Percentiles rank a stretch among this genome's conserved stretches.
phyloP scores from a whole-genome alignment of 1,140 invertebrate species.

The Hydropsyche tenuis region DNA sequence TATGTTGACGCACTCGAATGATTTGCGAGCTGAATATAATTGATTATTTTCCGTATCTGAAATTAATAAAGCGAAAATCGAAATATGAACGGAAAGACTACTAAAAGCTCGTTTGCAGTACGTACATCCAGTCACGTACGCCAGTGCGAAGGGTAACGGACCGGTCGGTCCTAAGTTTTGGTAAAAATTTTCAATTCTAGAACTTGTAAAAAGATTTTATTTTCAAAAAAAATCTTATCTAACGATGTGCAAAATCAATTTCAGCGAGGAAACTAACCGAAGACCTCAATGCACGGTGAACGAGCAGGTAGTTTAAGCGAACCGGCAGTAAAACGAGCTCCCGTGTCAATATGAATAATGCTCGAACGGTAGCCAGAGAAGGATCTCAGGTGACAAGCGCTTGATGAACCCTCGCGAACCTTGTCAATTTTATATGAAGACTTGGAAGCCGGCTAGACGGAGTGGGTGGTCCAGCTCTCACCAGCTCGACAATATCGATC shows the following conservation, averaged over 20 bases:
- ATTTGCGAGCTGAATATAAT: neutral
- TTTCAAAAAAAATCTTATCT: no score
- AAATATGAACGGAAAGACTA: neutral
- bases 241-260: no score
- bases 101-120: neutral
- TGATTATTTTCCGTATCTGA: neutral
- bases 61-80: neutral
- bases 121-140: conserved; percentile 8
- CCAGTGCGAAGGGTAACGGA: neutral
- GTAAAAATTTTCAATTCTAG: no score
- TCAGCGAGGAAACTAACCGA: no score
- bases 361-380: neutral
- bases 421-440: conserved; percentile 26
- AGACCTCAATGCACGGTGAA: no score
- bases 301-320: no score
- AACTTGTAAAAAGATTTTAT: no score
- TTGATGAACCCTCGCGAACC: conserved; percentile 11
- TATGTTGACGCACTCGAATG: neutral
- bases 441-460: neutral
- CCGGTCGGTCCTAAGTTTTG: neutral
- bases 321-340: no score
- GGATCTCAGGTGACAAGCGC: conserved; percentile 22
- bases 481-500: neutral
- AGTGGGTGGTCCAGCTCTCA: conserved; percentile 23
- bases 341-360: no score